Evolutionary conservation across 1,140 invertebrate species (phyloP), one percentile per base, ranked within the genome.

Genomic region (Calephelis nemesis): DNA sequence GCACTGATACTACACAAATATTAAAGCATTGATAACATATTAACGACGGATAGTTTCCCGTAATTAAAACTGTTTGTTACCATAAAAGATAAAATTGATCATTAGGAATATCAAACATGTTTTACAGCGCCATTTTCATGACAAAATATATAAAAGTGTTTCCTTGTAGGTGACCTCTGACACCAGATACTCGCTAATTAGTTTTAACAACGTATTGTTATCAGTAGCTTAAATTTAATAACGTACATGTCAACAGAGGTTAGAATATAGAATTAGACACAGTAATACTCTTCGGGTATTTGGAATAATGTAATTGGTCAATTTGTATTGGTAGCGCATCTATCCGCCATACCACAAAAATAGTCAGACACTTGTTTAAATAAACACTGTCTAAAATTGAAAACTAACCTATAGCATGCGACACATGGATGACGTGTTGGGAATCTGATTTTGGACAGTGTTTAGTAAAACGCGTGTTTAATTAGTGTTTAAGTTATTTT

Each of bases 101-200:
- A 86, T 88, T 85, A 85, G 62, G 77, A 79, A 68, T 79, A 75
- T 76, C 70, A 85, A 73, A 78, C 78, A 76, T 75, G 73, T 79
- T 77, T 82, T 78, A 80, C 70, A 58, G 70, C 69, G 71, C 30
- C 30, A 60, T 74, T 76, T 75, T 64, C 69, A 76, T 76, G 75
- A 65, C 71, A 77, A 75, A 73, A 76, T 71, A 58, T 65, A 65
- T 52, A 67, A 67, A 67, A 70, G 58, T 48, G 77, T 90, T 90
- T 90, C 87, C 87, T 87, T 76, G 68, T 82, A 9, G 70, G 62
- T 78, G 84, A 86, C 84, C 86, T 82, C 75, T 90, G 85, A 85
- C 88, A 84, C 74, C 49, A 86, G 84, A 87, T 86, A 82, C 72
- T 80, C 74, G 74, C 70, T 72, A 76, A 83, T 75, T 81, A 84